These are phyloP conservation scores for Henicopernis longicauda DNA, from an alignment of 2,113 vertebrate genomes.

Conservation along the genomic window DNA sequence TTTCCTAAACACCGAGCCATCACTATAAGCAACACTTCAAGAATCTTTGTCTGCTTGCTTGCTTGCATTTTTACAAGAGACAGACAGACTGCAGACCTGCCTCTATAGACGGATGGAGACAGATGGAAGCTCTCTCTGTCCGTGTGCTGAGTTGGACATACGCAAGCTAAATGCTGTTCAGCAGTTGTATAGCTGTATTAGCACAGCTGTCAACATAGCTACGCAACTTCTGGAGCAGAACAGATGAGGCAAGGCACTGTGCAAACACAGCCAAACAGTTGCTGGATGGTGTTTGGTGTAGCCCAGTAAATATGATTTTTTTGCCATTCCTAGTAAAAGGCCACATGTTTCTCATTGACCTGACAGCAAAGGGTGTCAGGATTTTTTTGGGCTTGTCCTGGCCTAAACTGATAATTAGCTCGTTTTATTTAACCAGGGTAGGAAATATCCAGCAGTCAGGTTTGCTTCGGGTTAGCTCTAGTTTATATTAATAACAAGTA, in stretches of 20 bases:
- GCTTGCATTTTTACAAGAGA: background rate
- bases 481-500: background rate
- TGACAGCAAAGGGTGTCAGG: background rate
- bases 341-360: background rate
- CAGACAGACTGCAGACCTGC: background rate
- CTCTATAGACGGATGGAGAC: background rate
- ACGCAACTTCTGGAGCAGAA: slow-evolving; percentile 24
- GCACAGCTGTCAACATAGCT: slow-evolving; percentile 44
- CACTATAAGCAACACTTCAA: background rate
- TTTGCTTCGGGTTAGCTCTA: background rate
- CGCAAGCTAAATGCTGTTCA: background rate
- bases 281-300: background rate
- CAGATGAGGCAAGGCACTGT: slow-evolving; percentile 35
- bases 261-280: slow-evolving; percentile 41
- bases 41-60: background rate
- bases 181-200: background rate
- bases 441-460: background rate
- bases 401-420: background rate
- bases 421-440: background rate
- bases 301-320: background rate
- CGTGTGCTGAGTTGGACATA: slow-evolving; percentile 25
- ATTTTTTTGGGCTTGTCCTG: background rate
- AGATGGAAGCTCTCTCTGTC: slow-evolving; percentile 31
- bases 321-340: background rate
- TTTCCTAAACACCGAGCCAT: background rate